Conservation (phyloP, 1,140 invertebrate species). For the Asbolus verrucosus region DNA sequence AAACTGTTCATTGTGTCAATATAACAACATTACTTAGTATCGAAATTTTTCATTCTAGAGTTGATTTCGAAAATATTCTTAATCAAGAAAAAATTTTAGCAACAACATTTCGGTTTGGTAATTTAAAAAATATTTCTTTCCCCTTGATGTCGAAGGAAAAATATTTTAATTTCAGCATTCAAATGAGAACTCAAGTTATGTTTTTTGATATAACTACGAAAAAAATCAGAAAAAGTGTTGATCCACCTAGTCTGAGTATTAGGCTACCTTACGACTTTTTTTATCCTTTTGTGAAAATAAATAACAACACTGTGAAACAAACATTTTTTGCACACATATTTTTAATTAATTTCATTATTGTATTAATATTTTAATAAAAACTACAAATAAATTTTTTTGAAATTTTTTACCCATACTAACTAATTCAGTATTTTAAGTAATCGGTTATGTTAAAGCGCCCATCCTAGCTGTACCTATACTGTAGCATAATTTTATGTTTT, state of each 20-base stretch:
- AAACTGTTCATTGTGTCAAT: conserved; percentile 51
- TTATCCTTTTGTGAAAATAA: conserved; percentile 63
- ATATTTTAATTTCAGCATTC: conserved; percentile 36
- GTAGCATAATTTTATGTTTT: no score
- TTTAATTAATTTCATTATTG: conserved; percentile 9
- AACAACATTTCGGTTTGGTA: conserved; percentile 51
- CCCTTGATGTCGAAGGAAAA: conserved; percentile 35
- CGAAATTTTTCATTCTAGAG: conserved; percentile 59
- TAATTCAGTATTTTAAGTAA: no score
- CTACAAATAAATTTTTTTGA: no score
- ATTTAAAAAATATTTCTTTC: conserved; percentile 46
- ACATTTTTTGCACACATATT: not conserved
- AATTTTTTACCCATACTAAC: no score
- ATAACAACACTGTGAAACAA: conserved; percentile 37
- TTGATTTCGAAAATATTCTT: conserved; percentile 52
- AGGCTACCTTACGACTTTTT: conserved; percentile 63
- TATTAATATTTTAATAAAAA: no score
- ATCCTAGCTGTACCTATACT: no score
- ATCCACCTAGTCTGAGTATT: conserved; percentile 60
- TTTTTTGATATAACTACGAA: conserved; percentile 61
- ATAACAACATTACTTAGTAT: conserved; percentile 55
- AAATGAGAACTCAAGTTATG: conserved; percentile 51
- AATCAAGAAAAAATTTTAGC: conserved; percentile 61
- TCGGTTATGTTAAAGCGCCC: no score
- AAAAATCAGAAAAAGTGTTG: conserved; percentile 55